Evolutionary conservation across 2,888 invertebrate species (phyloP).

Genomic region (Podotricha telesiphe): DNA sequence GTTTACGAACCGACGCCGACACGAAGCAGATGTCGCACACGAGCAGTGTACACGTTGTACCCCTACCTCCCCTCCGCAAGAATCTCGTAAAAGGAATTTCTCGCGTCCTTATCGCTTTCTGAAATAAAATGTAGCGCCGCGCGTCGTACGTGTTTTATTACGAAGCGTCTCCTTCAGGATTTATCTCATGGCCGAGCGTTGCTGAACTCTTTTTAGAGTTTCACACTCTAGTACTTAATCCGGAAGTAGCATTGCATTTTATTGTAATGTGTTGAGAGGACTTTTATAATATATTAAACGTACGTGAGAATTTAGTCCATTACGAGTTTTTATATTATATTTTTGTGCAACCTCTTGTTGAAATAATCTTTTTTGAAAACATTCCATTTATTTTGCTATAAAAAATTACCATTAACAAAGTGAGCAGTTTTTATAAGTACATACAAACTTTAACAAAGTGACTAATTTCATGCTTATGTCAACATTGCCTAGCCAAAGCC

Average conservation of each 20-base stretch:
- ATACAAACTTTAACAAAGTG: background rate
- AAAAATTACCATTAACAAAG: background rate
- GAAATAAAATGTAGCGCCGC: conserved; percentile 81
- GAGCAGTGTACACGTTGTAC: conserved; percentile 56
- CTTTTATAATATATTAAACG: conserved; percentile 22
- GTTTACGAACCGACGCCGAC: conserved; percentile 55
- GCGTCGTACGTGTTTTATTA: conserved; percentile 82
- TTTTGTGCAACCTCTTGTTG: background rate
- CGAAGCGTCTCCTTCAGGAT: conserved; percentile 75
- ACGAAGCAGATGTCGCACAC: conserved; percentile 77
- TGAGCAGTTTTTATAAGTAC: background rate
- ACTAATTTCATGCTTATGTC: too few species aligned
- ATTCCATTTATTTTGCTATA: background rate
- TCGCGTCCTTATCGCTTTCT: conserved; percentile 81
- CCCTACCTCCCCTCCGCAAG: conserved; percentile 63
- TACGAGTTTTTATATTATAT: background rate
- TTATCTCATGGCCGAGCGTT: conserved; percentile 73
- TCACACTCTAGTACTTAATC: conserved; percentile 42
- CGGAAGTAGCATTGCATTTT: conserved; percentile 41
- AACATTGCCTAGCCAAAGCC: too few species aligned
- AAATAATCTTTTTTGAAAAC: background rate
- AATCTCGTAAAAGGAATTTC: conserved; percentile 82
- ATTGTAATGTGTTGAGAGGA: conserved; percentile 33
- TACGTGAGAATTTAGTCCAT: conserved; percentile 4
- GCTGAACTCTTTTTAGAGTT: conserved; percentile 49